These are phyloP conservation scores for Lutjanus campechanus DNA, from an alignment of 2,797 vertebrate species.

Conservation along the genomic window DNA sequence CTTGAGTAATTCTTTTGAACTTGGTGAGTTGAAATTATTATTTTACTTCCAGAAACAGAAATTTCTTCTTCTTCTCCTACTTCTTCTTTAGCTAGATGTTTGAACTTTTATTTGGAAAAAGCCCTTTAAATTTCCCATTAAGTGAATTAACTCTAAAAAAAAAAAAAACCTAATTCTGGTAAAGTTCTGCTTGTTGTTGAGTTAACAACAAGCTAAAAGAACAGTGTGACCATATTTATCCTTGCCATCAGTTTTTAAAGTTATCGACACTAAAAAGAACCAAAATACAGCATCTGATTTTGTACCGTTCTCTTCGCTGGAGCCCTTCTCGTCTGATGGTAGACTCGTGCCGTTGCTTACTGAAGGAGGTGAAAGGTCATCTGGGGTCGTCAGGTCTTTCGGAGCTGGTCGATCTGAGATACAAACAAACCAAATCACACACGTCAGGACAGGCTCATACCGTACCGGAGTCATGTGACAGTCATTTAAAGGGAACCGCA, in stretches of 20 bases:
- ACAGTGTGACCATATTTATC: background rate
- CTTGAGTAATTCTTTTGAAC: too few species aligned
- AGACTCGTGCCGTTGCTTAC: slow-evolving; percentile 52
- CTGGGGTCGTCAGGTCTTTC: slow-evolving; percentile 17
- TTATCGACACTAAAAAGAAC: background rate
- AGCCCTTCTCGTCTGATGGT: slow-evolving; percentile 26
- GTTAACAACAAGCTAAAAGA: background rate
- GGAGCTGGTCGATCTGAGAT: slow-evolving; percentile 36
- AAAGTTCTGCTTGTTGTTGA: background rate
- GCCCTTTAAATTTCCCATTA: too few species aligned
- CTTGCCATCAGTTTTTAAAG: background rate
- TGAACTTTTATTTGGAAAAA: too few species aligned
- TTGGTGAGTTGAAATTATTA: too few species aligned
- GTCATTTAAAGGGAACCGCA: background rate
- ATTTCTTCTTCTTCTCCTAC: too few species aligned
- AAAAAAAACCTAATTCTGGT: too few species aligned
- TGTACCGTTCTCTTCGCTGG: slow-evolving; percentile 45
- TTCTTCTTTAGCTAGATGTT: too few species aligned
- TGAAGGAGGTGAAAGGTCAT: slow-evolving; percentile 30
- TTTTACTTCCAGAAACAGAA: too few species aligned
- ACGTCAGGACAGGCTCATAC: background rate
- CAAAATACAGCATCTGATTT: background rate
- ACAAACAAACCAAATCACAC: background rate
- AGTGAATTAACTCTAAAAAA: too few species aligned
- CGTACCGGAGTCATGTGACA: fast-evolving